Base-by-base conservation (phyloP, 1,140 invertebrate genomes). In the Centruroides vittatus region DNA sequence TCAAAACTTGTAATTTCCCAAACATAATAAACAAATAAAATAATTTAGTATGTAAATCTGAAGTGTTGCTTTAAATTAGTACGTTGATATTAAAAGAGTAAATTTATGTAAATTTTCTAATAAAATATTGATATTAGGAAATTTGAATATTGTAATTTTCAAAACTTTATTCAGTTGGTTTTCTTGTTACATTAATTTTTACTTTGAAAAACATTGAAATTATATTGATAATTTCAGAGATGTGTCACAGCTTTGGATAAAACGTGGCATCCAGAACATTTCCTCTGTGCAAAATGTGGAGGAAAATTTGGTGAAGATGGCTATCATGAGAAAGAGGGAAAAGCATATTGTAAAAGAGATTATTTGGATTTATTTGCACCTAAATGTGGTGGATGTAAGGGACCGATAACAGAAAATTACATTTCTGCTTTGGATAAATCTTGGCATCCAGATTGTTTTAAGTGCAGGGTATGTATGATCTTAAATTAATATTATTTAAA, bases 401-500 rank as follows among this genome's bases (percentile, higher is more conserved):
- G 89, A 49, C 88, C 96, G 55, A 99, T 99, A 68, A 95, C 93
- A 83, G 93, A 97, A 73, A 98, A 98, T 76, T 99, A 98, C 73
- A 98, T 99, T 70, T 95, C 93, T 1, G 96, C 95, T 10, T 76
- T 99, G 53, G 96, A 94, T 73, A 70, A 86, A 59, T 94, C 98
- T 73, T 99, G 95, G 95, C 96, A 99, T 80, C 90, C 93, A 10
- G 90, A 97, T 73, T 99, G 96, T 76, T 99, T 99, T 78, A 93
- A 97, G 61, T 99, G 96, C 82, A 86, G 92, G 86, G 95, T 98
- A 83, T 82, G 87, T 82, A 41, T 41, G 8, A 41, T 23, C 23
- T 23, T 23, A 23, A 23, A 23, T 23, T 23, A 23, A 23, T 23
- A 23, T 23, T 23, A 23, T 23, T 23, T 23, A 1, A 23, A 23